Conservation (phyloP, 2,888 invertebrate genomes). For the Charanyca ferruginea region DNA sequence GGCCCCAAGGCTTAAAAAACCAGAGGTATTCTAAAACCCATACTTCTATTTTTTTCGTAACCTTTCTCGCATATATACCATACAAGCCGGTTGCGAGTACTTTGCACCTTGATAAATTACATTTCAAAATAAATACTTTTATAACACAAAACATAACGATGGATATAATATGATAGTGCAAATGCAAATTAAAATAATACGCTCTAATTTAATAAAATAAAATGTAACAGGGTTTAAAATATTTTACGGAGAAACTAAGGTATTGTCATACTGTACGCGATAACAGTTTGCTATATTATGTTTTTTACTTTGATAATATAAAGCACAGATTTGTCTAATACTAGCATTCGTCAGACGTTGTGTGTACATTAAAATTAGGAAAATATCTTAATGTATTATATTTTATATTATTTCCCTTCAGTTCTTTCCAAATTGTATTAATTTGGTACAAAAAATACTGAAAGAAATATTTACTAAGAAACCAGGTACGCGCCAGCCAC, state of each 20-base stretch:
- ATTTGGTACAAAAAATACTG: too few relatives aligned
- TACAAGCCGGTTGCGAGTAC: constrained; percentile 32
- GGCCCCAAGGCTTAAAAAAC: constrained; percentile 8
- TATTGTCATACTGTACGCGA: constrained; percentile 36
- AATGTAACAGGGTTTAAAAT: neutral
- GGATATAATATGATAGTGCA: constrained; percentile 56
- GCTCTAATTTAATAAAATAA: neutral
- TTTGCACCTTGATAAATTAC: constrained; percentile 44
- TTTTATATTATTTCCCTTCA: too few relatives aligned
- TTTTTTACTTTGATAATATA: neutral
- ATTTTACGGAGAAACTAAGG: constrained; percentile 14
- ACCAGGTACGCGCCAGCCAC: too few relatives aligned
- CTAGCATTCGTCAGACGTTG: neutral
- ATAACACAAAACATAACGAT: constrained; percentile 31
- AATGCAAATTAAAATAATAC: constrained; percentile 47
- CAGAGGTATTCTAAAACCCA: neutral
- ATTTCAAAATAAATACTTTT: neutral
- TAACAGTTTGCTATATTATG: constrained; percentile 21
- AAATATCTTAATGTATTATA: too few relatives aligned
- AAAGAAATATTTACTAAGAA: too few relatives aligned
- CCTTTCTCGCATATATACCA: neutral
- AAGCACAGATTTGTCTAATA: neutral
- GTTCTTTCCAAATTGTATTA: too few relatives aligned
- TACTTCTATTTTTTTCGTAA: neutral
- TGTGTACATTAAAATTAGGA: too few relatives aligned